Base-by-base conservation (phyloP, 1,140 invertebrate genomes). In the Spodoptera litura region DNA sequence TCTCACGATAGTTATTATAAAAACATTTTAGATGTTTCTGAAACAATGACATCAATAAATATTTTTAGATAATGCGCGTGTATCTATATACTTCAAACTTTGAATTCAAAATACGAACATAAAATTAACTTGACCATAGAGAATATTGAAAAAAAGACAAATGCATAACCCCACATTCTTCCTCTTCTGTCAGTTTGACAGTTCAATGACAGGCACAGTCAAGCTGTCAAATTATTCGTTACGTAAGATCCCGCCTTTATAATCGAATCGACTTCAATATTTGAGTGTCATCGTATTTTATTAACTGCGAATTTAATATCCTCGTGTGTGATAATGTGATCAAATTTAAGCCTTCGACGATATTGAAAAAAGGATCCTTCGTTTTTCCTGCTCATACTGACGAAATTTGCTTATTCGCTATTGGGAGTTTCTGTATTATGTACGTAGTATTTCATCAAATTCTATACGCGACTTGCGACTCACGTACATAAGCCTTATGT, bases 221-320 rank as follows among this genome's bases (percentile, higher is more conserved):
- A 12, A 15, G 5, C 38, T 66, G 62, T 49, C 62, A 66, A 10
- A 38, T 20, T 25, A 38, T 49, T 5, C 20, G 15, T n/a, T 20
- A 25, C 9, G 62, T 49, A 4, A 25, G 15, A 66, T 20, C 62
- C 27, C 35, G 12, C 15, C 38, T 49, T 66, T 66, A 49, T 49
- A 5, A 70, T 70, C 66, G 25, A 31, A 51, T 31, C 20, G 13
- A 70, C 49, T 70, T 35, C 66, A 71, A 71, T 55, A 71, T 71
- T 35, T 38, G 52, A 55, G 52, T 71, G 66, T 71, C 66, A 71
- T 71, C 66, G 52, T 71, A 71, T 71, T 68, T 68, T 68, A 71
- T 71, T 71, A 71, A 71, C 66, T 71, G 52, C 25, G 66, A 70
- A 31, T 31, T 71, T 55, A 71, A 71, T 71, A 55, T 55, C 52